These are phyloP conservation scores for Hoplostethus mediterraneus DNA, from an alignment of 2,797 vertebrate species.

Conservation along the genomic window DNA sequence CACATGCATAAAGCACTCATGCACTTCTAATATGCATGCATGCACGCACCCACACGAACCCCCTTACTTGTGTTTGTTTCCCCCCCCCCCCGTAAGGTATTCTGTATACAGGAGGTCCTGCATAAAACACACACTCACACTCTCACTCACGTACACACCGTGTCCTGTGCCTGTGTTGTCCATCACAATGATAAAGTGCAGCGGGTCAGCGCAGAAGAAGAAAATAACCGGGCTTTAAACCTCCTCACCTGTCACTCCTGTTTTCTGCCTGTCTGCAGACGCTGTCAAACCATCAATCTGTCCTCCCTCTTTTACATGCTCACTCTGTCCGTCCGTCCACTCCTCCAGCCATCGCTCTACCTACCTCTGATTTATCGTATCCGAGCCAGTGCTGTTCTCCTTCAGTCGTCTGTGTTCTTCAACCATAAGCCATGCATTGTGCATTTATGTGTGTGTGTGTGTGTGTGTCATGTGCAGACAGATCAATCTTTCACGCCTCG, in stretches of 20 bases:
- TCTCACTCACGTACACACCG: conserved; percentile 42
- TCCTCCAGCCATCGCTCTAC: conserved; percentile 28
- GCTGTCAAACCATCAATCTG: conserved; percentile 79
- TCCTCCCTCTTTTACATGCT: conserved; percentile 51
- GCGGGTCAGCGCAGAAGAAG: conserved; percentile 69
- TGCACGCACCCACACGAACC: conserved; percentile 21
- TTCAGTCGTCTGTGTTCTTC: conserved; percentile 23
- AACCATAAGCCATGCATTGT: conserved; percentile 16
- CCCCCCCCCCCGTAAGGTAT: conserved; percentile 17
- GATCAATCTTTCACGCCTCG: too few species aligned
- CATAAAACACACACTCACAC: conserved; percentile 26
- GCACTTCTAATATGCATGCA: conserved; percentile 41
- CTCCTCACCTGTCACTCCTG: conserved; percentile 77
- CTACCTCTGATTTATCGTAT: conserved; percentile 56
- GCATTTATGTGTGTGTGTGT: conserved; percentile 25
- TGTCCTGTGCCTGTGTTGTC: conserved; percentile 69
- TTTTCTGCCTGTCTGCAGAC: conserved; percentile 77
- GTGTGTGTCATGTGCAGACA: conserved; percentile 15
- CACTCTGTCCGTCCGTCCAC: conserved; percentile 32
- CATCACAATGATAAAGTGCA: conserved; percentile 79
- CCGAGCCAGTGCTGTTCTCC: conserved; percentile 14
- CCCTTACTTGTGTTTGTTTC: conserved; percentile 35
- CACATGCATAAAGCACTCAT: conserved; percentile 22
- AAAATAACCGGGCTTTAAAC: conserved; percentile 73
- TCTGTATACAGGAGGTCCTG: conserved; percentile 46